Conservation (phyloP, 2,113 vertebrate genomes). For the Hemicordylus capensis region DNA sequence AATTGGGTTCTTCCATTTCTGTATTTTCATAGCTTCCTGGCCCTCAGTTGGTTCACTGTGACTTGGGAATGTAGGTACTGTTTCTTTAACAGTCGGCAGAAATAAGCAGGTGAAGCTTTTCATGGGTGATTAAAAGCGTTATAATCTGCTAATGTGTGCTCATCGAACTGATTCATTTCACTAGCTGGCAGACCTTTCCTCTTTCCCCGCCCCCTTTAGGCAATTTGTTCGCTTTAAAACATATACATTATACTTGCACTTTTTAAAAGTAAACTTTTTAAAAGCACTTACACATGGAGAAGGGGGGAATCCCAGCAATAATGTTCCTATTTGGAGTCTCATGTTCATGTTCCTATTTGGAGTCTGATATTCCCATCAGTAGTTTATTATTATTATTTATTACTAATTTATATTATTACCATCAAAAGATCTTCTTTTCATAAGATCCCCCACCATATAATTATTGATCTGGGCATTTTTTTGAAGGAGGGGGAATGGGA, state of each 20-base stretch:
- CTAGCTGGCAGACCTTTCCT: neutral
- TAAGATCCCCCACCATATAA: too few relatives aligned
- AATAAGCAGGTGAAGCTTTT: neutral
- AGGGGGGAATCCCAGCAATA: too few relatives aligned
- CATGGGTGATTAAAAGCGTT: neutral
- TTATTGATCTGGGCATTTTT: neutral
- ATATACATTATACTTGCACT: neutral
- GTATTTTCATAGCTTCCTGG: too few relatives aligned
- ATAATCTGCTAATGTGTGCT: neutral
- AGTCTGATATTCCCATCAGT: neutral
- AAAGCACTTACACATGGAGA: too few relatives aligned
- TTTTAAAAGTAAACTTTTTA: too few relatives aligned
- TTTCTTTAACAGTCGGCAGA: neutral
- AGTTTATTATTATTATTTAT: too few relatives aligned
- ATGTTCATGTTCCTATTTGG: too few relatives aligned
- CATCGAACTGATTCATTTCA: neutral
- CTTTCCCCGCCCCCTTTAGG: neutral
- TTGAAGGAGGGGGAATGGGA: constrained; percentile 2
- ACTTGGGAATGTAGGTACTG: too few relatives aligned
- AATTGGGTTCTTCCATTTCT: too few relatives aligned
- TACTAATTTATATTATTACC: too few relatives aligned
- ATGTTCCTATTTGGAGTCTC: neutral
- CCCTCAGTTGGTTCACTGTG: neutral
- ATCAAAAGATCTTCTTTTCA: too few relatives aligned
- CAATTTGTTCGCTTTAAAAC: neutral